These are phyloP conservation scores for Crioceris asparagi DNA, from an alignment of 2,888 invertebrate genomes.

Conservation along the genomic window DNA sequence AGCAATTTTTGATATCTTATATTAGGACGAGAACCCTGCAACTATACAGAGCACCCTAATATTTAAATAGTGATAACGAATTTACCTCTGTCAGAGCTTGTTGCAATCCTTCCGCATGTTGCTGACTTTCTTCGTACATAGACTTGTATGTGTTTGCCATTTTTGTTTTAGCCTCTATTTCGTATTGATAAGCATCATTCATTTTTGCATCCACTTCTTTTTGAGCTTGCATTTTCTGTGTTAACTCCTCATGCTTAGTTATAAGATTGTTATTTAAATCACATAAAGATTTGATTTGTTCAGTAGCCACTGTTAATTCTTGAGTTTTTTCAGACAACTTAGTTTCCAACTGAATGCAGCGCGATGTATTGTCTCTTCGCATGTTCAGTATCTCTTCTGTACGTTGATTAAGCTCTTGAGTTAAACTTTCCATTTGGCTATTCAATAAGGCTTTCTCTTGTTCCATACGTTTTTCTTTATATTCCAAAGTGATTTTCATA, in stretches of 20 bases:
- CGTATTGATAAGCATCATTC: slow-evolving; percentile 64
- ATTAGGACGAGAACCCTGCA: too few species aligned
- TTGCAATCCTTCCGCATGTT: slow-evolving; percentile 66
- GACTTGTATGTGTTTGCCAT: slow-evolving; percentile 75
- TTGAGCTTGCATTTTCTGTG: slow-evolving; percentile 60
- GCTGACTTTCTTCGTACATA: slow-evolving; percentile 65
- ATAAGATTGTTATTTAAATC: slow-evolving; percentile 59
- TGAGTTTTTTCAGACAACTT: slow-evolving; percentile 69
- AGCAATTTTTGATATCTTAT: too few species aligned
- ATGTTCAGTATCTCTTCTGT: slow-evolving; percentile 68
- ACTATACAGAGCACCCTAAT: too few species aligned
- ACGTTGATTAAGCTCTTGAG: slow-evolving; percentile 64
- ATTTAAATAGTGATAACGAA: neutral
- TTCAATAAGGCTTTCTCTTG: slow-evolving; percentile 67
- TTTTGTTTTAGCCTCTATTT: slow-evolving; percentile 76
- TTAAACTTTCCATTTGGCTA: slow-evolving; percentile 68
- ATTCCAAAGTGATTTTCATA: slow-evolving; percentile 66
- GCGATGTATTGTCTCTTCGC: slow-evolving; percentile 60
- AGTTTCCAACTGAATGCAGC: slow-evolving; percentile 58
- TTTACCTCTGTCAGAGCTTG: slow-evolving; percentile 59
- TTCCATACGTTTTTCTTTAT: slow-evolving; percentile 74
- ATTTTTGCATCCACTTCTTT: slow-evolving; percentile 47
- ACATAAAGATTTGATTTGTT: slow-evolving; percentile 55
- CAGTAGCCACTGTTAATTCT: slow-evolving; percentile 63
- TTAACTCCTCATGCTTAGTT: slow-evolving; percentile 55